Conservation (phyloP, 2,888 invertebrate genomes). For the Ormyrus nitidulus region DNA sequence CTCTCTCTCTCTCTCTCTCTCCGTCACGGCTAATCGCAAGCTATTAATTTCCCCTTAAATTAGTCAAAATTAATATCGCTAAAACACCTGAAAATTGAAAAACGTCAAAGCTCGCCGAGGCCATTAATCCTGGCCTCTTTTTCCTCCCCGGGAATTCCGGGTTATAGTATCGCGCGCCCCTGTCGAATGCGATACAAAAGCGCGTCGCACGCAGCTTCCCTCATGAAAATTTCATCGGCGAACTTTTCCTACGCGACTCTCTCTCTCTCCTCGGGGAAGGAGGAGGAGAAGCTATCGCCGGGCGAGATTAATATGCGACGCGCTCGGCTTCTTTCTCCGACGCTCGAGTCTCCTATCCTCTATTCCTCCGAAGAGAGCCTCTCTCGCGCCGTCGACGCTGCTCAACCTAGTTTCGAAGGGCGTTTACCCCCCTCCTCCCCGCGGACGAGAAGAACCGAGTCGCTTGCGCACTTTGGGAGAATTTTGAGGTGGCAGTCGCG, state of each 20-base stretch:
- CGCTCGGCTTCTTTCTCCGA: neutral
- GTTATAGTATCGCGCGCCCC: neutral
- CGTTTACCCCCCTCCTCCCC: constrained; percentile 2
- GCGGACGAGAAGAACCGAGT: too few species aligned
- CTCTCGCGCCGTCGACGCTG: constrained; percentile 9
- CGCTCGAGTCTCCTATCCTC: constrained; percentile 4
- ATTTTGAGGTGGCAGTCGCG: too few species aligned
- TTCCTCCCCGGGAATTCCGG: neutral
- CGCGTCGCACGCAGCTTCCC: constrained; percentile 10
- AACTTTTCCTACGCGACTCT: constrained; percentile 16
- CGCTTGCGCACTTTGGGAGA: too few species aligned
- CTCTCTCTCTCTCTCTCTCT: neutral
- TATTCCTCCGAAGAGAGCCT: neutral
- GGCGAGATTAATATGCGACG: constrained; percentile 38
- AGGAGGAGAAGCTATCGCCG: constrained; percentile 10
- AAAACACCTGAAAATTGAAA: constrained; percentile 18
- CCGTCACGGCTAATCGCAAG: constrained; percentile 31
- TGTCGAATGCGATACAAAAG: constrained; percentile 9
- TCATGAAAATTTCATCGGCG: constrained; percentile 57
- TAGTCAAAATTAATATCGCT: constrained; percentile 35
- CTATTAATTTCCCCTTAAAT: constrained; percentile 43
- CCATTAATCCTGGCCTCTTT: constrained; percentile 27
- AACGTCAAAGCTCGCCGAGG: constrained; percentile 27
- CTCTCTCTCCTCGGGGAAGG: neutral
- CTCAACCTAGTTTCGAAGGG: constrained; percentile 39